Base-by-base conservation (phyloP, 1,140 invertebrate genomes). In the Bombus vancouverensis region DNA sequence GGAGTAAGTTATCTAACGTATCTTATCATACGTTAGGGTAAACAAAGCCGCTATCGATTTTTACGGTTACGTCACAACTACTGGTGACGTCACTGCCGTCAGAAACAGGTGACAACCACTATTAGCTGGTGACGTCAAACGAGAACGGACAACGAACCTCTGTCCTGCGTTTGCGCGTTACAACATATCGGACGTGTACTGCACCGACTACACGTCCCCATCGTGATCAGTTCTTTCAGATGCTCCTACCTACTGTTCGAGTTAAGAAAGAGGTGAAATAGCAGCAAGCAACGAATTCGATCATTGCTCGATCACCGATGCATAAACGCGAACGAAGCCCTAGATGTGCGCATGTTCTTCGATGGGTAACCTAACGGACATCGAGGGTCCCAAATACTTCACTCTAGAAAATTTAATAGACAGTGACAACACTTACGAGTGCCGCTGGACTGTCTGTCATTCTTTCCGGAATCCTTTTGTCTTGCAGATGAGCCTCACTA, bases 361-460 rank as follows among this genome's bases (percentile, higher is more conserved):
- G n/a, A 59, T 28, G 37, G 47, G 73, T 82, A 90, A 89, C 70
- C 86, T 76, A 80, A 59, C 82, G 70, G 71, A 9, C 22, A 34
- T 28, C 65, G 42, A 59, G 28, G 47, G 42, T 34, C 13, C 44
- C 73, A 5, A 78, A 77, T 73, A 76, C 70, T n/a, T 37, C 28
- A 57, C 34, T 81, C 57, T 68, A 88, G 74, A 76, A 62, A 81
- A 72, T 81, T 72, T 82, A 68, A 34, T 78, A 85, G 39, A 70
- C 81, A 88, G 81, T 92, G 90, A 91, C 90, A 90, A 89, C 71
- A 92, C 91, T 92, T 81, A 92, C 91, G 71, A 89, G 84, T 81
- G 89, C 47, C 77, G 87, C 77, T 68, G 88, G 86, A 83, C 53
- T 88, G 83, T 91, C 86, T 68, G 80, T 88, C 87, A 91, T 88